Conservation (phyloP, 2,797 vertebrate genomes). For the Triplophysa yarkandensis region DNA sequence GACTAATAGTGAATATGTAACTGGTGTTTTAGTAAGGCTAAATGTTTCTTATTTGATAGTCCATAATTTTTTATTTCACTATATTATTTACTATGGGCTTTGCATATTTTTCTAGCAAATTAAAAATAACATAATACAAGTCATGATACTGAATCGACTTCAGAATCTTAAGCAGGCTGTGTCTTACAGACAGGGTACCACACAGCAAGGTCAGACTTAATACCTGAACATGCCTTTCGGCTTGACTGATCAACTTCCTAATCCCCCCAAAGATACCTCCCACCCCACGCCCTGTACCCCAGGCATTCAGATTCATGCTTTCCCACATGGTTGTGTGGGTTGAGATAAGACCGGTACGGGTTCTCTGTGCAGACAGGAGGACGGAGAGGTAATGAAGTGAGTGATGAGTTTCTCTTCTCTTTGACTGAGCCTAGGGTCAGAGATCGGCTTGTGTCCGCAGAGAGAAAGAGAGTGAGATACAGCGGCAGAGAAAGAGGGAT, state of each 20-base stretch:
- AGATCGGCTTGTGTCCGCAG: conserved; percentile 39
- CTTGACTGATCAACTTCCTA: conserved; percentile 28
- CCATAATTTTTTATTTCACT: too few relatives aligned
- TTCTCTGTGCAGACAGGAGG: conserved; percentile 41
- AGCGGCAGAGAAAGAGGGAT: conserved; percentile 38
- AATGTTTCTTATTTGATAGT: too few relatives aligned
- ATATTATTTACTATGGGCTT: too few relatives aligned
- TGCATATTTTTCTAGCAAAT: background rate
- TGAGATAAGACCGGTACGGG: conserved; percentile 52
- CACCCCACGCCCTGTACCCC: conserved; percentile 18
- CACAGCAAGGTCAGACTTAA: conserved; percentile 18
- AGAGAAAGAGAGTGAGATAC: conserved; percentile 31
- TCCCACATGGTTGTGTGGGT: conserved; percentile 52
- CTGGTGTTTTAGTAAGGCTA: too few relatives aligned
- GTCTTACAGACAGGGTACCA: conserved; percentile 15
- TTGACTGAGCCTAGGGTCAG: conserved; percentile 41
- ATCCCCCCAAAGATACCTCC: conserved; percentile 25
- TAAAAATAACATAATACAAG: background rate
- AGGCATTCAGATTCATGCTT: conserved; percentile 44
- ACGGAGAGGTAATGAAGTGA: conserved; percentile 56
- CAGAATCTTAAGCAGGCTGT: background rate
- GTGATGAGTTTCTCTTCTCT: conserved; percentile 54
- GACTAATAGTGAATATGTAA: too few relatives aligned
- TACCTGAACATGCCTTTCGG: conserved; percentile 1
- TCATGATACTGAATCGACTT: too few relatives aligned